These are phyloP conservation scores for Cryptoprocta ferox DNA, from an alignment of 2,797 vertebrate genomes.

Conservation along the genomic window DNA sequence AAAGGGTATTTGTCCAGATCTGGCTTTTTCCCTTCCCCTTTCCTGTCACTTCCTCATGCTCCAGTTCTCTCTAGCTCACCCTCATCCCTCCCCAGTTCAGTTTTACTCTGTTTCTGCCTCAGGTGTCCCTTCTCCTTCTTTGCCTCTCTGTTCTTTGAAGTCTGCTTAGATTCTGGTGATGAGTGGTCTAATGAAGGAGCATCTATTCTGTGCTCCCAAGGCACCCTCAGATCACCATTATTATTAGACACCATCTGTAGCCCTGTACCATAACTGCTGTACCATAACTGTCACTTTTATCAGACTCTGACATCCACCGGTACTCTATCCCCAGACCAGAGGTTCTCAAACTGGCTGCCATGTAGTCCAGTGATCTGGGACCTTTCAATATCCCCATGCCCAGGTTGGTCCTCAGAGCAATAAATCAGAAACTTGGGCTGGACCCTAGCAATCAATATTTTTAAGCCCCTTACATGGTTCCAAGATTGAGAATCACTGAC, in stretches of 20 bases:
- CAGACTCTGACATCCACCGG: background rate
- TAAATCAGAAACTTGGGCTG: background rate
- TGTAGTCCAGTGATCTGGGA: fast-evolving
- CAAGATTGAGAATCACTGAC: background rate
- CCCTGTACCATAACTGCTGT: fast-evolving
- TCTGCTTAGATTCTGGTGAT: background rate
- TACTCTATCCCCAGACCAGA: background rate
- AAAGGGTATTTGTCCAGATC: background rate
- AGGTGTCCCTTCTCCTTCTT: background rate
- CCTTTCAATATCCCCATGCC: background rate
- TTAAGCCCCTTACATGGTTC: background rate
- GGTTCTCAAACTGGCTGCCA: background rate
- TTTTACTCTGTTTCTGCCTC: background rate
- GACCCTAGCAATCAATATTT: background rate
- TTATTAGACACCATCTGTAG: background rate
- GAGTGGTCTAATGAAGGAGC: fast-evolving
- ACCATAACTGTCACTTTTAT: background rate
- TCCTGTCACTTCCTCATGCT: background rate
- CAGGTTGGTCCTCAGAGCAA: background rate
- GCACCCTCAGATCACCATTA: fast-evolving
- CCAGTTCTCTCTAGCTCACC: background rate
- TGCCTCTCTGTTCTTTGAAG: background rate
- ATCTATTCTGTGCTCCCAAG: background rate
- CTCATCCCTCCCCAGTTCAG: background rate
- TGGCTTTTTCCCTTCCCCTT: background rate